These are phyloP conservation scores for Elaphurus davidianus DNA, from an alignment of 2,113 vertebrate genomes.

Conservation along the genomic window DNA sequence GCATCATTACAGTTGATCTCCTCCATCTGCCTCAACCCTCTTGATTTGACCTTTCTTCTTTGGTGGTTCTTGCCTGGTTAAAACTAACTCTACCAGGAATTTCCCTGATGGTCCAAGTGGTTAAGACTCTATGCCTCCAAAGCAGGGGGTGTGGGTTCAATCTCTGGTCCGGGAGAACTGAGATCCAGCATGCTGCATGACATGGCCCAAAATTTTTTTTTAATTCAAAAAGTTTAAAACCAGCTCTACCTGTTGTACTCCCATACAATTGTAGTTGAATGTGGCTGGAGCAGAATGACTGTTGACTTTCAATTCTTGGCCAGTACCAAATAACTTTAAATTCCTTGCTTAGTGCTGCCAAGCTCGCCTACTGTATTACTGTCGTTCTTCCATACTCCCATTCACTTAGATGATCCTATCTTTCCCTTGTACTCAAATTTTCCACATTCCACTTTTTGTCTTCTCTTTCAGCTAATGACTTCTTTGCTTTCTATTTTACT, in stretches of 20 bases:
- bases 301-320: not conserved
- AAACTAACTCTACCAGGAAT: not conserved
- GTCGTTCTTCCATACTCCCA: not conserved
- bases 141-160: not conserved
- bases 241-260: not conserved
- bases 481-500: constrained; percentile 11
- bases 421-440: not conserved
- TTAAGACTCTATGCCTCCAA: not conserved
- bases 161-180: not conserved
- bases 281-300: not conserved
- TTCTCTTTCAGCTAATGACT: not conserved
- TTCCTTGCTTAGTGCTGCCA: not conserved
- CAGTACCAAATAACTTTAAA: not conserved
- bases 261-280: not conserved
- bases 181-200: not conserved
- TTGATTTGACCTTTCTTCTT: not conserved
- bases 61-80: not conserved
- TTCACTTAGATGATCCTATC: not conserved
- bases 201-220: not conserved
- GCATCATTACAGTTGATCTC: not conserved
- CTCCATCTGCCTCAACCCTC: not conserved
- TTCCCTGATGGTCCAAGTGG: not conserved
- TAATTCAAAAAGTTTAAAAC: not conserved
- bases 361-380: not conserved
- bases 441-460: not conserved